A percentile compares a stretch with the other conserved stretches of the same genome.
Evolutionary conservation across 2,797 vertebrate genomes (phyloP).

Genomic region (Champsocephalus esox): DNA sequence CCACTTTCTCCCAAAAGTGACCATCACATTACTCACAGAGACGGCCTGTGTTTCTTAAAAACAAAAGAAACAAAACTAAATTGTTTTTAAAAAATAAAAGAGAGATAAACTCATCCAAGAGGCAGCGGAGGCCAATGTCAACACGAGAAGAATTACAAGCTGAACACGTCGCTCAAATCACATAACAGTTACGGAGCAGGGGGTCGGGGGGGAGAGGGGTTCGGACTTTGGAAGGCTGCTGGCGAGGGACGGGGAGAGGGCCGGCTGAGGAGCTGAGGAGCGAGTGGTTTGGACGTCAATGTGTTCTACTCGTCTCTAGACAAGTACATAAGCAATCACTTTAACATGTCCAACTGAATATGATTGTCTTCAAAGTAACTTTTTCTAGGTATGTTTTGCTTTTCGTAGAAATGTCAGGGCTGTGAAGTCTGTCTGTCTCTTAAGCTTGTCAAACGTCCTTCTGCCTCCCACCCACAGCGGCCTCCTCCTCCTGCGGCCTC

Average conservation of each 20-base stretch:
- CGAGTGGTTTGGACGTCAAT: conserved; percentile 80
- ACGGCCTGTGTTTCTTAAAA: conserved; percentile 74
- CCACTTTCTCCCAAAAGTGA: conserved; percentile 60
- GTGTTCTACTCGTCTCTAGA: conserved; percentile 82
- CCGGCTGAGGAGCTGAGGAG: conserved; percentile 77
- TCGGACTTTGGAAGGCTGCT: conserved; percentile 78
- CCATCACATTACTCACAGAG: conserved; percentile 75
- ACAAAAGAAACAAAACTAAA: conserved; percentile 61
- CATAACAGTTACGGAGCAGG: conserved; percentile 85
- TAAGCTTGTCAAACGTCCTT: conserved; percentile 68
- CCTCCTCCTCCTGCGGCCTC: conserved; percentile 47
- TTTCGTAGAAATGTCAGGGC: conserved; percentile 83
- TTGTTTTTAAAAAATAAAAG: conserved; percentile 43
- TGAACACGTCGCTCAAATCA: conserved; percentile 87
- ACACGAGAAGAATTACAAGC: conserved; percentile 88
- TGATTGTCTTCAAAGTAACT: conserved; percentile 94
- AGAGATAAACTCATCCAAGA: conserved; percentile 86
- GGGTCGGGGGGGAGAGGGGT: conserved; percentile 64
- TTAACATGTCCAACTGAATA: conserved; percentile 87
- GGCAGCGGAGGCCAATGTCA: conserved; percentile 88
- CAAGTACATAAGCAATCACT: conserved; percentile 85
- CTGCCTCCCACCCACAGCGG: conserved; percentile 62
- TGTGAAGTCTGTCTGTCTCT: conserved; percentile 76
- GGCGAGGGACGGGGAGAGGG: conserved; percentile 68
- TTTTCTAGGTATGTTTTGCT: conserved; percentile 78